A percentile compares a stretch with the other conserved stretches of the same genome.
These are phyloP conservation scores for Papilio demoleus DNA, from an alignment of 2,888 invertebrate species.

Conservation along the genomic window DNA sequence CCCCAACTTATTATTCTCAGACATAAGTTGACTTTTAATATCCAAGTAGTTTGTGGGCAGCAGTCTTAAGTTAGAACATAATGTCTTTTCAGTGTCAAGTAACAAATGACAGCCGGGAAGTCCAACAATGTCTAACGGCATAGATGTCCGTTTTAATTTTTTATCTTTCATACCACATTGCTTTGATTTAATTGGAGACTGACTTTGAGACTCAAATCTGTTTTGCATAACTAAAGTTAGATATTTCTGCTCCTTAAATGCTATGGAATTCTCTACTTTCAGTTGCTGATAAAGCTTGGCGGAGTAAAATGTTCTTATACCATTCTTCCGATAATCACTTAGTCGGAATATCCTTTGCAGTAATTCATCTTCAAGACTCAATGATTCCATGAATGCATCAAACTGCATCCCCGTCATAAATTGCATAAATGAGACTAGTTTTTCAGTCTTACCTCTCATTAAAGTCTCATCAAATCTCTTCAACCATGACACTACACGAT, in stretches of 20 bases:
- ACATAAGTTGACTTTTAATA: slow-evolving; percentile 88
- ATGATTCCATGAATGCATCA: slow-evolving; percentile 90
- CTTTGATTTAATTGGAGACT: slow-evolving; percentile 63
- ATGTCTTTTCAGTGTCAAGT: slow-evolving; percentile 86
- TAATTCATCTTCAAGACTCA: slow-evolving; percentile 88
- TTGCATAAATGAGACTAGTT: slow-evolving; percentile 89
- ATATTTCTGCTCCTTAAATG: slow-evolving; percentile 76
- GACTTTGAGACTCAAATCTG: slow-evolving; percentile 61
- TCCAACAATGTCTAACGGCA: slow-evolving; percentile 86
- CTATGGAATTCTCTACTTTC: slow-evolving; percentile 83
- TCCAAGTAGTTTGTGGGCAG: slow-evolving; percentile 91
- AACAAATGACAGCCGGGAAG: slow-evolving; percentile 91
- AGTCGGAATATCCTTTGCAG: slow-evolving; percentile 85
- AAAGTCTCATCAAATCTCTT: slow-evolving; percentile 87
- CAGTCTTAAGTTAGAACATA: slow-evolving; percentile 90
- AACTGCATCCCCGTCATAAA: slow-evolving; percentile 88
- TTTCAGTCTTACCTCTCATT: slow-evolving; percentile 81
- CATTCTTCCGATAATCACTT: slow-evolving; percentile 87
- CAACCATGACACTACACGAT: slow-evolving; percentile 87
- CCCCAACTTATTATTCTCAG: slow-evolving; percentile 90
- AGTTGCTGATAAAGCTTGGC: slow-evolving; percentile 86
- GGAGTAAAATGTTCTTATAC: slow-evolving; percentile 86
- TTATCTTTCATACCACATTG: slow-evolving; percentile 52
- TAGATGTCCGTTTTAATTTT: slow-evolving; percentile 67
- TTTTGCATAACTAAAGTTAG: slow-evolving; percentile 64